Base-by-base conservation (phyloP, 2,797 vertebrate species). In the Coreius guichenoti region DNA sequence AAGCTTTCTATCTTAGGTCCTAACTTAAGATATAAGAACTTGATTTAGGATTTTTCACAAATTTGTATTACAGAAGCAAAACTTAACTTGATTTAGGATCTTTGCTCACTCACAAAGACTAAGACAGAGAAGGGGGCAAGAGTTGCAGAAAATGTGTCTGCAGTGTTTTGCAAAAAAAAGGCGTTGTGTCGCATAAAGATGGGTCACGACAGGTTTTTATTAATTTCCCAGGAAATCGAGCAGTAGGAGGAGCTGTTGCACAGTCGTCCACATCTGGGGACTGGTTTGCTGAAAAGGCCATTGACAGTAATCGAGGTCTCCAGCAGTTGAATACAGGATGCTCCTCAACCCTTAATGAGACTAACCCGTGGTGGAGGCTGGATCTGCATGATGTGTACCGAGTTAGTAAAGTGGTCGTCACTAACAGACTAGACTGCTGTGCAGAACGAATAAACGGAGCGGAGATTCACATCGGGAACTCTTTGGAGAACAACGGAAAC, bases 341-440 rank as follows among this genome's bases (percentile, higher is more conserved):
- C 69, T 2, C 23, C 13, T 72, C 39, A 72, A 72, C 69, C 6
- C 0, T 2, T 16, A 4, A 2, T 80, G 5, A 63, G 17, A 36
- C 19, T 9, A 39, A 77, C 47, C 82, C 82, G 0, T 84, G 82
- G 82, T 84, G 82, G 82, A 84, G 74, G 47, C 63, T 84, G 61
- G 74, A 84, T 54, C 74, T 84, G 82, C 47, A 0, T 26, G 63
- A 84, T 1, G 6, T 56, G 3, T 69, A 84, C 11, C 0, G 17
- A 54, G 63, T 84, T 9, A 58, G 1, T 26, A 16, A 13, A 43
- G 74, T 84, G 12, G 13, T 72, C 3, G 1, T 72, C 23, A 72
- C 69, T 72, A 72, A 45, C 39, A 72, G 39, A 72, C 8, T 0
- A 1, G 2, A 70, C 12, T 45, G 68, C 36, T 70, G 39, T 45